Conservation (phyloP, 2,888 invertebrate genomes). For the Chrysomela aeneicollis region DNA sequence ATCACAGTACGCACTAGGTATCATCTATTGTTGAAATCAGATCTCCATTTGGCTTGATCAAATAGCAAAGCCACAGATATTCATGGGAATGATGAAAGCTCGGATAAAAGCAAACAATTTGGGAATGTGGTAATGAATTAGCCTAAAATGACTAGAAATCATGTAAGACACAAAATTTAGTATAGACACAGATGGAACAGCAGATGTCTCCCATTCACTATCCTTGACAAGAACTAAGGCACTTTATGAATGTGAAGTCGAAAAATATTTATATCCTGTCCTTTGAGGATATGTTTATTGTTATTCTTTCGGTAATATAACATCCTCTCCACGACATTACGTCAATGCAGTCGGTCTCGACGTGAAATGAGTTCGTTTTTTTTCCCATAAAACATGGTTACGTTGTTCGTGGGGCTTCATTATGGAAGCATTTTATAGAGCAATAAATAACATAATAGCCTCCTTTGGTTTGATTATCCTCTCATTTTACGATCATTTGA, state of each 20-base stretch:
- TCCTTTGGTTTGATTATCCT: slow-evolving; percentile 14
- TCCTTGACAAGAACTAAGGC: too few relatives aligned
- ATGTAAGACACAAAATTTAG: too few relatives aligned
- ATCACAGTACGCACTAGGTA: too few relatives aligned
- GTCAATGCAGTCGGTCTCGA: neutral
- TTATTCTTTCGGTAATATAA: neutral
- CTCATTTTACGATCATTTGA: slow-evolving; percentile 17
- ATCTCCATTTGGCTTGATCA: too few relatives aligned
- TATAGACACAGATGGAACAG: too few relatives aligned
- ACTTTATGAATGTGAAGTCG: neutral
- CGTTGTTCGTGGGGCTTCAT: slow-evolving; percentile 12
- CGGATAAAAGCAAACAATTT: too few relatives aligned
- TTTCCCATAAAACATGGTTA: slow-evolving; percentile 8
- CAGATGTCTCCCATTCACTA: neutral
- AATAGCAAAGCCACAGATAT: too few relatives aligned
- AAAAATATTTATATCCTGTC: neutral
- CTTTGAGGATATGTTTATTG: neutral
- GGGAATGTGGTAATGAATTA: too few relatives aligned
- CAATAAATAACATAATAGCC: slow-evolving; percentile 10
- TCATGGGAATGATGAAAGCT: too few relatives aligned
- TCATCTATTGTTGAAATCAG: too few relatives aligned
- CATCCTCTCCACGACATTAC: neutral
- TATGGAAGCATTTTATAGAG: slow-evolving; percentile 13
- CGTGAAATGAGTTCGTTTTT: neutral
- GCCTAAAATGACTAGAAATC: too few relatives aligned